A percentile compares a stretch with the other conserved stretches of the same genome.
These are phyloP conservation scores for Epizoanthus fatuus DNA, from an alignment of 92 coral and sea anemone species.

Conservation along the genomic window DNA sequence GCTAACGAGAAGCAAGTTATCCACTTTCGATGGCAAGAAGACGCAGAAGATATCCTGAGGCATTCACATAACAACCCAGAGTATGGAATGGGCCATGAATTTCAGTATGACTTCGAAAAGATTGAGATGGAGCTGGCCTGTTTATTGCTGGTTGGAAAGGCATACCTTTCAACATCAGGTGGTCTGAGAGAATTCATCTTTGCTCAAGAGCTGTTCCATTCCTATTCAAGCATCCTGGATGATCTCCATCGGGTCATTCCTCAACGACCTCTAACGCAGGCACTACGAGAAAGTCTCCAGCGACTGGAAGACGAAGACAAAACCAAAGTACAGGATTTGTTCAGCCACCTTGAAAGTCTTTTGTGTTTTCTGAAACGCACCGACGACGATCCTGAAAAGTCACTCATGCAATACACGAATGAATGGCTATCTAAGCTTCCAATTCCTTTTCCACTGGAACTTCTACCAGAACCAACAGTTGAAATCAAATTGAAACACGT, in stretches of 20 bases:
- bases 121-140: slow-evolving; percentile 24
- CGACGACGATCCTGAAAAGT: slow-evolving; percentile 13
- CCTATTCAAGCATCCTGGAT: slow-evolving; percentile 12
- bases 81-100: slow-evolving; percentile 41
- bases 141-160: not conserved
- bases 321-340: slow-evolving; percentile 18
- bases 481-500: slow-evolving; percentile 38
- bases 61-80: slow-evolving; percentile 49
- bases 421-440: slow-evolving; percentile 39
- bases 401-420: slow-evolving; percentile 17
- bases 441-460: slow-evolving; percentile 43
- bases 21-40: slow-evolving; percentile 41
- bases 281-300: not conserved
- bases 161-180: slow-evolving; percentile 6
- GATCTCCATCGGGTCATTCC: slow-evolving; percentile 13
- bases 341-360: slow-evolving; percentile 25
- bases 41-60: slow-evolving; percentile 30
- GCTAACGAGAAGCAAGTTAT: slow-evolving; percentile 43
- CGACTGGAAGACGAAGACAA: slow-evolving; percentile 11
- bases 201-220: slow-evolving; percentile 13
- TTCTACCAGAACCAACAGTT: slow-evolving; percentile 37
- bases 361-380: slow-evolving; percentile 23
- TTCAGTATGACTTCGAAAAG: slow-evolving; percentile 20
- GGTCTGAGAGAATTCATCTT: slow-evolving; percentile 12
- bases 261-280: slow-evolving; percentile 13